Base-by-base conservation (phyloP, 2,113 vertebrate species). In the Gnathonemus echidnorhynchus region DNA sequence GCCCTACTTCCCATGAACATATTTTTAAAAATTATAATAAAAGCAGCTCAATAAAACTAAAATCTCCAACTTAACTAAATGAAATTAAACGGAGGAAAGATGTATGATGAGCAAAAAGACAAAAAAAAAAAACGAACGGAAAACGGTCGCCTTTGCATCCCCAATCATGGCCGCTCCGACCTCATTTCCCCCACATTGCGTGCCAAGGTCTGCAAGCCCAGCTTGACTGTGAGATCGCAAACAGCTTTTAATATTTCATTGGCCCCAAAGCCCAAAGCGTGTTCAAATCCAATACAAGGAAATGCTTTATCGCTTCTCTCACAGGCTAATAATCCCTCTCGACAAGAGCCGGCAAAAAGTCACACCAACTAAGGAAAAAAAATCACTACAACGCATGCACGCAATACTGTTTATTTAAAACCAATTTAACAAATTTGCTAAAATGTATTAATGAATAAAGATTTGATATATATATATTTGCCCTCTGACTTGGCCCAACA, bases 181-280 rank as follows among this genome's bases (percentile, higher is more conserved):
- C 93, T 94, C 90, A 84, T 91, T 93, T 92, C 84, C 90, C 88
- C 89, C 91, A 53, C 92, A 91, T 94, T 95, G 94, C 93, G 89
- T 95, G 94, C 86, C 2, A 96, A 96, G 95, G 92, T 96, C 96
- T 95, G 92, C 93, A 92, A 95, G 93, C 93, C 92, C 91, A 92
- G 92, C 94, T 94, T 93, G 93, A 93, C 94, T 96, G 93, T 93
- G 94, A 97, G 94, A 96, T 95, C 91, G 89, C 95, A 96, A 97
- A 97, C 94, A 95, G 94, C 91, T 91, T 96, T 98, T 95, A 97
- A 97, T 97, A 97, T 97, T 98, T 98, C 93, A 98, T 96, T 93
- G 92, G 92, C 93, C 88, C 95, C 93, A 95, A 96, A 97, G 95
- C 95, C 94, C 94, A 96, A 92, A 94, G 93, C 90, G 90, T 95